Conservation (phyloP, 2,888 invertebrate genomes). For the Taenaris catops region DNA sequence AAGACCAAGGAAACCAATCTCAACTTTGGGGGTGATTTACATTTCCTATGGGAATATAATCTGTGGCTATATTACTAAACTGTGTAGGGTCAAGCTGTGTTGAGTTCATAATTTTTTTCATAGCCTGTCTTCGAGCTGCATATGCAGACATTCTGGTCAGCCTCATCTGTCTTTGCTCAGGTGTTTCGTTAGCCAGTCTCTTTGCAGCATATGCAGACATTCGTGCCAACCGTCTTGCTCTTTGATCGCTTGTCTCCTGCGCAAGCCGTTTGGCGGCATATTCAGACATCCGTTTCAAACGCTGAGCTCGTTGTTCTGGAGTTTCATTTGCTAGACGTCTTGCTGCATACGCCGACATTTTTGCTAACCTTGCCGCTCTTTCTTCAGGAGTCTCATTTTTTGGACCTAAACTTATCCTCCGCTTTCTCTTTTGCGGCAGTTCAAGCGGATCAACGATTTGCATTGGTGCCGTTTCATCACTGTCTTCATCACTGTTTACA, state of each 20-base stretch:
- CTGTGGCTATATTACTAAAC: slow-evolving; percentile 1
- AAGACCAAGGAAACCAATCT: slow-evolving; percentile 18
- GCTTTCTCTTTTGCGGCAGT: slow-evolving; percentile 27
- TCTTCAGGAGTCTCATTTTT: slow-evolving; percentile 52
- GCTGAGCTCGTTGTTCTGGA: slow-evolving; percentile 52
- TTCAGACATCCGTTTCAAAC: slow-evolving; percentile 66
- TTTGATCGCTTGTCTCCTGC: slow-evolving; percentile 55
- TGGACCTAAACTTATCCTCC: slow-evolving; percentile 34
- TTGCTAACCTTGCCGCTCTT: slow-evolving; percentile 52
- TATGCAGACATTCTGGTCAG: slow-evolving; percentile 65
- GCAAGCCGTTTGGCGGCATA: slow-evolving; percentile 62
- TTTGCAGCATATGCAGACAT: slow-evolving; percentile 71
- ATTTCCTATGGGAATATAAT: slow-evolving; percentile 6
- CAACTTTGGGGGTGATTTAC: slow-evolving; percentile 35
- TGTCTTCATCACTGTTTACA: slow-evolving; percentile 22
- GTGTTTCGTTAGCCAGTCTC: slow-evolving; percentile 59
- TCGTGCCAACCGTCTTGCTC: slow-evolving; percentile 54
- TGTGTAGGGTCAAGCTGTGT: not conserved
- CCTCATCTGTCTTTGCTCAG: slow-evolving; percentile 54
- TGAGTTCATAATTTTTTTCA: slow-evolving; percentile 36
- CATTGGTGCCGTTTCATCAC: slow-evolving; percentile 16
- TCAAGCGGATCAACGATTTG: slow-evolving; percentile 41
- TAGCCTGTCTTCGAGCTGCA: slow-evolving; percentile 57
- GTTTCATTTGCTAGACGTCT: slow-evolving; percentile 62
- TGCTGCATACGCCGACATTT: slow-evolving; percentile 72